phyloP scores from a whole-genome alignment of 2,797 vertebrate genomes.

The Ispidina lecontei region DNA sequence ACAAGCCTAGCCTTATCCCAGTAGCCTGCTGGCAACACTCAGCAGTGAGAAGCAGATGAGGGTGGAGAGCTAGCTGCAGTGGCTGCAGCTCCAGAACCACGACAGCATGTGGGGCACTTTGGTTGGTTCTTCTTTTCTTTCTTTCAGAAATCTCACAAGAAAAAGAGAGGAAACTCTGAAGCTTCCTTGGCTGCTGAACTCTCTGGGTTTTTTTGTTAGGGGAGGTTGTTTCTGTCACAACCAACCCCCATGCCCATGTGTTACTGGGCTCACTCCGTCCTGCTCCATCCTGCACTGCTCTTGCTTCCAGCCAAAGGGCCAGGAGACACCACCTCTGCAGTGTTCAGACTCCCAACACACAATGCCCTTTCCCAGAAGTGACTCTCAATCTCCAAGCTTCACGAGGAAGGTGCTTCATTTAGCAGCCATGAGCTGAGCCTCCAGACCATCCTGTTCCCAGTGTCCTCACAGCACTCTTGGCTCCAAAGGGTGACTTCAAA shows the following conservation, averaged over 20 bases:
- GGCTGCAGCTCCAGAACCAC: conserved; percentile 30
- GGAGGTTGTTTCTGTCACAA: background rate
- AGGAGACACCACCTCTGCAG: background rate
- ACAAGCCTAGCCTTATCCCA: background rate
- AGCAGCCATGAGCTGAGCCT: background rate
- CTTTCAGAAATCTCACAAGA: background rate
- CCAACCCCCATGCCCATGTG: background rate
- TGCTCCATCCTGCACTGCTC: background rate
- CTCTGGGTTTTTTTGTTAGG: background rate
- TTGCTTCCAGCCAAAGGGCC: background rate
- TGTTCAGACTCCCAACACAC: background rate
- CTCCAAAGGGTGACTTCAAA: background rate
- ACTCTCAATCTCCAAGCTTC: background rate
- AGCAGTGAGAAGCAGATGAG: background rate
- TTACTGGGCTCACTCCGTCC: background rate
- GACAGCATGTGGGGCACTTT: background rate
- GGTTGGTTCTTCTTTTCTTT: background rate
- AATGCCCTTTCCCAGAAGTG: background rate
- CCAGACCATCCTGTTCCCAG: background rate
- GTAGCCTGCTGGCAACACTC: background rate
- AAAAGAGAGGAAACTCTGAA: background rate
- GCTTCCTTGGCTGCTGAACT: background rate
- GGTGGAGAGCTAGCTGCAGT: background rate
- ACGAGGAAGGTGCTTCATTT: background rate
- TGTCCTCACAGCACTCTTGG: background rate